phyloP scores from a whole-genome alignment of 2,888 invertebrate genomes.

The Brenthis daphne region DNA sequence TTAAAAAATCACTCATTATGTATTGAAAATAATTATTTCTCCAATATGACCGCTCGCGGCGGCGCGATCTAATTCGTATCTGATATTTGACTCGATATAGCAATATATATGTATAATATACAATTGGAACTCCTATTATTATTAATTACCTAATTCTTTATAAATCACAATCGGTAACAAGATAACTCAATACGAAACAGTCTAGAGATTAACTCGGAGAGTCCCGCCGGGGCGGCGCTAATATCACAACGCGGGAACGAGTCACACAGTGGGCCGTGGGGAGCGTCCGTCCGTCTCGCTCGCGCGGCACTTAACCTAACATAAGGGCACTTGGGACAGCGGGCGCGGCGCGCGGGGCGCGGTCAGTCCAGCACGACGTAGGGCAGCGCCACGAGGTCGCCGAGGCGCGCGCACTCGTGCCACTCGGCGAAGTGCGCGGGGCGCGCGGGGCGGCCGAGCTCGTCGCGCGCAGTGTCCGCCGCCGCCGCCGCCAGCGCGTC shows the following conservation, averaged over 20 bases:
- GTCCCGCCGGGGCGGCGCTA: constrained; percentile 29
- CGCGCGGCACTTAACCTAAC: constrained; percentile 59
- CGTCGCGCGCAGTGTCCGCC: constrained; percentile 45
- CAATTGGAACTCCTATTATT: constrained; percentile 82
- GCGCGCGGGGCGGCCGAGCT: constrained; percentile 56
- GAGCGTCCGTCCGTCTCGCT: constrained; percentile 46
- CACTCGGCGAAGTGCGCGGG: constrained; percentile 90
- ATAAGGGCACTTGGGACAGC: constrained; percentile 76
- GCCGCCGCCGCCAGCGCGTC: constrained; percentile 40
- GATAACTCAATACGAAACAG: constrained; percentile 66
- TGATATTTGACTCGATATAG: constrained; percentile 63
- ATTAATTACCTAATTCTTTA: constrained; percentile 78
- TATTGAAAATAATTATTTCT: constrained; percentile 43
- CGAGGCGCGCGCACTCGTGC: constrained; percentile 93
- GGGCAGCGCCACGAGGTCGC: constrained; percentile 95
- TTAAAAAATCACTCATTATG: constrained; percentile 39
- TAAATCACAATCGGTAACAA: constrained; percentile 81
- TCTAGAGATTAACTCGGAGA: constrained; percentile 56
- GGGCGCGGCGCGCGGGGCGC: constrained; percentile 41
- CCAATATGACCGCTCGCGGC: constrained; percentile 1
- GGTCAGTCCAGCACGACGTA: constrained; percentile 96
- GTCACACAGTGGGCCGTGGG: too few species aligned
- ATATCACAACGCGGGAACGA: constrained; percentile 40
- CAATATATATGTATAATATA: constrained; percentile 78
- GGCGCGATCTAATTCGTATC: constrained; percentile 32